phyloP scores from a whole-genome alignment of 2,888 invertebrate species.

The Leptopilina drosophilae region DNA sequence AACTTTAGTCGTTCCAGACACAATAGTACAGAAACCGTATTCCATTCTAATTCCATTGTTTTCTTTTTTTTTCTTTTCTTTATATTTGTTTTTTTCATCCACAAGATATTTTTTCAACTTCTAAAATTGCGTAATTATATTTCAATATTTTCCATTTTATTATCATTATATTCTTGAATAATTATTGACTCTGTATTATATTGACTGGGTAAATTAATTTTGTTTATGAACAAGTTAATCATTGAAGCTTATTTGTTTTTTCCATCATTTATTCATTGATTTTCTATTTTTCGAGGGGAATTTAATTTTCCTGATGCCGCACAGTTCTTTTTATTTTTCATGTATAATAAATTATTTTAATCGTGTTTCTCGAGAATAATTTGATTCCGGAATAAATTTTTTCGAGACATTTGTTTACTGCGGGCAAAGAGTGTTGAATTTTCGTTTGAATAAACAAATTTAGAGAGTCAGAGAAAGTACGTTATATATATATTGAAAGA shows the following conservation, averaged over 20 bases:
- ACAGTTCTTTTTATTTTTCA: too few relatives aligned
- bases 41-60: constrained; percentile 11
- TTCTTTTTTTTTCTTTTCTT: background rate
- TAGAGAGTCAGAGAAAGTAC: constrained; percentile 9
- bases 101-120: background rate
- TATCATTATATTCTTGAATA: too few relatives aligned
- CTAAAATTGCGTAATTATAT: too few relatives aligned
- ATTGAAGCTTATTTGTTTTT: too few relatives aligned
- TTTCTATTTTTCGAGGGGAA: too few relatives aligned
- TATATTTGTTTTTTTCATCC: background rate
- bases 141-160: too few relatives aligned
- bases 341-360: too few relatives aligned
- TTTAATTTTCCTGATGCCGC: too few relatives aligned
- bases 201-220: too few relatives aligned
- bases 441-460: constrained; percentile 2
- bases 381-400: background rate
- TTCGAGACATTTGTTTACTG: background rate
- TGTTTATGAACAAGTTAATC: too few relatives aligned
- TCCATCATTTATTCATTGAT: too few relatives aligned
- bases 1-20: constrained; percentile 8
- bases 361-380: background rate
- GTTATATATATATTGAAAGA: background rate
- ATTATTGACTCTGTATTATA: too few relatives aligned
- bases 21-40: constrained; percentile 7
- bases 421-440: background rate